A percentile compares a stretch with the other conserved stretches of the same genome.
phyloP scores from a whole-genome alignment of 2,888 invertebrate genomes.

The Leptinotarsa haldemani region DNA sequence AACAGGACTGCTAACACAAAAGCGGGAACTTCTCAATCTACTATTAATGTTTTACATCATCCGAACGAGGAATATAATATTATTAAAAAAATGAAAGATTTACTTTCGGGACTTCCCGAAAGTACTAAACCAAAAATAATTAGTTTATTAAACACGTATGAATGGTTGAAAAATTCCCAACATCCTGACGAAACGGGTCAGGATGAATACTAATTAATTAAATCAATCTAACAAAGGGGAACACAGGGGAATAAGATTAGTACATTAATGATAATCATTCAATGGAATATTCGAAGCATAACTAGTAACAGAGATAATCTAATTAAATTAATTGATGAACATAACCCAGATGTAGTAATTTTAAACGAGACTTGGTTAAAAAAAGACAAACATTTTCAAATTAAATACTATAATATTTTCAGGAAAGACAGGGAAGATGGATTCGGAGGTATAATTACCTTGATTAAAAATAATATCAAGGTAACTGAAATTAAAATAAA shows the following conservation, averaged over 20 bases:
- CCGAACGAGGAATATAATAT: background rate
- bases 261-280: slow-evolving; percentile 17
- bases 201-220: background rate
- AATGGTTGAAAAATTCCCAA: background rate
- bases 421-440: slow-evolving; percentile 32
- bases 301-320: slow-evolving; percentile 26
- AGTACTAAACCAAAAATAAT: no score
- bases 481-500: background rate
- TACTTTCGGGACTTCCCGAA: no score
- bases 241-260: no score
- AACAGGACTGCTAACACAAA: background rate
- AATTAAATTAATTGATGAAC: slow-evolving; percentile 15
- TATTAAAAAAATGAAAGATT: background rate
- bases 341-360: slow-evolving; percentile 21
- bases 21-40: background rate
- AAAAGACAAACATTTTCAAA: background rate
- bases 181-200: background rate
- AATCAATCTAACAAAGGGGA: no score
- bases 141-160: no score
- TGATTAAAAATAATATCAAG: slow-evolving; percentile 26
- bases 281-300: slow-evolving; percentile 38
- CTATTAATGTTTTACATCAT: background rate
- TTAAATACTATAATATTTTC: slow-evolving; percentile 28
- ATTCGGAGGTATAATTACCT: slow-evolving; percentile 28
- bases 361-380: slow-evolving; percentile 37